Percentiles rank a stretch among this genome's conserved stretches.
These are phyloP conservation scores for Todiramphus chloris DNA, from an alignment of 2,113 vertebrate genomes.

Conservation along the genomic window DNA sequence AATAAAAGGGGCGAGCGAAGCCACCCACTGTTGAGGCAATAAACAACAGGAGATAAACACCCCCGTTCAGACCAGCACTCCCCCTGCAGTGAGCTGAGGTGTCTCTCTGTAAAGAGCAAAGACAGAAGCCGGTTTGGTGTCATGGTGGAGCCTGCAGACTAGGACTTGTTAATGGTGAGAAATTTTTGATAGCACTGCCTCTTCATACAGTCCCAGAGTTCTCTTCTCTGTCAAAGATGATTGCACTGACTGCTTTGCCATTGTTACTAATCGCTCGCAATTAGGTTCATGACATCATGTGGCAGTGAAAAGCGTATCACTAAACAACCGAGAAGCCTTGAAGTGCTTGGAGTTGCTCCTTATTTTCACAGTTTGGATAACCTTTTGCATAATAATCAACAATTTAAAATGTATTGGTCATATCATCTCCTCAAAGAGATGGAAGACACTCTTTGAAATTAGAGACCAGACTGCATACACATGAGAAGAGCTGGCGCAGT, in stretches of 20 bases:
- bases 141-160: neutral
- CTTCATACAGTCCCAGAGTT: neutral
- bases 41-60: neutral
- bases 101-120: neutral
- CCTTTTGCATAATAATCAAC: conserved; percentile 23
- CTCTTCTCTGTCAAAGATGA: neutral
- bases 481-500: neutral
- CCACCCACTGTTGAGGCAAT: neutral
- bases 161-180: neutral
- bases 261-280: conserved; percentile 13
- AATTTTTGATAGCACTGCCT: neutral
- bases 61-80: neutral
- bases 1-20: neutral
- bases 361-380: conserved; percentile 44
- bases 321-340: neutral
- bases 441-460: conserved; percentile 15
- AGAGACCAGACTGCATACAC: neutral
- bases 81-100: neutral
- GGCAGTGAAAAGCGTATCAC: neutral
- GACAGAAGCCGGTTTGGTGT: neutral
- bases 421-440: neutral
- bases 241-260: neutral
- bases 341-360: neutral
- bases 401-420: neutral
- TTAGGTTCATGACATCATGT: neutral